Evolutionary conservation across 2,888 invertebrate genomes (phyloP).

Genomic region (Teleogryllus oceanicus): DNA sequence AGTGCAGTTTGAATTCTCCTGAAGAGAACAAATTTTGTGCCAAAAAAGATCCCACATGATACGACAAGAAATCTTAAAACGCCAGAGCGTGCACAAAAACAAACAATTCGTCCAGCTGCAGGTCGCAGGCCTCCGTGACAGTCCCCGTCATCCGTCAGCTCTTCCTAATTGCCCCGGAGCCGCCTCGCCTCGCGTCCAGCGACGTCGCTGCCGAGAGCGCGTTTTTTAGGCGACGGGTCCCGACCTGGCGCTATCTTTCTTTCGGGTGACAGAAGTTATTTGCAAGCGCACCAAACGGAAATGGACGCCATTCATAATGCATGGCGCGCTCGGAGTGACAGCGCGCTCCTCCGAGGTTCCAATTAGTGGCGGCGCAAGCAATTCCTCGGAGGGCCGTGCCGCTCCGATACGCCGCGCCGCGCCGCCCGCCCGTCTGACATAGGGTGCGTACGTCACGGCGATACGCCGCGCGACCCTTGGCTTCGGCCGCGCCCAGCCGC

Average conservation of each 20-base stretch:
- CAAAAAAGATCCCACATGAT: no score
- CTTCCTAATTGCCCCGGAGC: no score
- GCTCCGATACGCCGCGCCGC: not conserved
- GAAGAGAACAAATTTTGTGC: no score
- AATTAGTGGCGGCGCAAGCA: not conserved
- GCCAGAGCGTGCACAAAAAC: no score
- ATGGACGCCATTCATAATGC: not conserved
- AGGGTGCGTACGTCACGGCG: not conserved
- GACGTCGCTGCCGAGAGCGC: no score
- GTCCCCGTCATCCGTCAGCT: no score
- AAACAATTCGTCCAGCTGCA: no score
- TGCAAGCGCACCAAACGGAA: not conserved
- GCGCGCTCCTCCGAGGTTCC: not conserved
- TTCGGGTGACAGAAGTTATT: not conserved
- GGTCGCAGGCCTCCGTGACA: no score
- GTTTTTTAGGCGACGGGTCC: not conserved
- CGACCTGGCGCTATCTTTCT: not conserved
- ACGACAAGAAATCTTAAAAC: no score
- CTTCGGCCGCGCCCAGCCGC: no score
- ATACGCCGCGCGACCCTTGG: not conserved
- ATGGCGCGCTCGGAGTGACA: not conserved
- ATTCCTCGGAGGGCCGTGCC: not conserved
- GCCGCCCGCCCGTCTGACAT: not conserved
- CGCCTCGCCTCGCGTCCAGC: no score
- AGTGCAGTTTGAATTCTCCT: no score